A percentile compares a stretch with the other conserved stretches of the same genome.
phyloP scores from a whole-genome alignment of 2,797 vertebrate genomes.

The Adrianichthys oophorus region DNA sequence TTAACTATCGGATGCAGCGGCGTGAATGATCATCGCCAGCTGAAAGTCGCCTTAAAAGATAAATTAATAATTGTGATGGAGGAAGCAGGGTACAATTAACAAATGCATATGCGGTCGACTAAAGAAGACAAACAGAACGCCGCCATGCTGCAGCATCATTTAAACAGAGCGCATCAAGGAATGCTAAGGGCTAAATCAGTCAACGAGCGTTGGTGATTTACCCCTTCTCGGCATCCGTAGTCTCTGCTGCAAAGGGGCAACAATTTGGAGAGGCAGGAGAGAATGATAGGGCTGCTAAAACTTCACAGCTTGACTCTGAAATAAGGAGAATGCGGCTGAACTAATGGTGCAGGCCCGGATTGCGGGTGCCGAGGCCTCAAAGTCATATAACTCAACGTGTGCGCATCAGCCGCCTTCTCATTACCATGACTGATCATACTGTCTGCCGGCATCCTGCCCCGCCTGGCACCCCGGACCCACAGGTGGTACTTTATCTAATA shows the following conservation, averaged over 20 bases:
- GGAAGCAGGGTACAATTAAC: conserved; percentile 71
- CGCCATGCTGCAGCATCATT: conserved; percentile 2
- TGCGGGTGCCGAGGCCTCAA: conserved; percentile 60
- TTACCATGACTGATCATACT: conserved; percentile 83
- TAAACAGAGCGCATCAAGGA: conserved; percentile 13
- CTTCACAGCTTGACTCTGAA: conserved; percentile 70
- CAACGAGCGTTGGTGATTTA: conserved; percentile 42
- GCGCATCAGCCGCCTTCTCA: conserved; percentile 74
- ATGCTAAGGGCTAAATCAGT: conserved; percentile 20
- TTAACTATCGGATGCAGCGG: conserved; percentile 79
- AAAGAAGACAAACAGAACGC: conserved; percentile 48
- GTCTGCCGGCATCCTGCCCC: conserved; percentile 80
- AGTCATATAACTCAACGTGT: conserved; percentile 72
- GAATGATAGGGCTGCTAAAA: conserved; percentile 70
- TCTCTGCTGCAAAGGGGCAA: conserved; percentile 30
- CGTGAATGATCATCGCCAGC: conserved; percentile 77
- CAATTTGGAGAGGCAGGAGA: conserved; percentile 38
- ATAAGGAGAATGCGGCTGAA: conserved; percentile 67
- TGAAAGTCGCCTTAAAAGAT: conserved; percentile 74
- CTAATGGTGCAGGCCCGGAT: conserved; percentile 65
- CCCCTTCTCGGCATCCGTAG: conserved; percentile 8
- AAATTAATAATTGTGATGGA: conserved; percentile 78
- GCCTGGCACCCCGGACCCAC: conserved; percentile 79
- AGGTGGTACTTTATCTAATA: conserved; percentile 80
- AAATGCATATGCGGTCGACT: conserved; percentile 59